phyloP scores from a whole-genome alignment of 2,888 invertebrate species.

The Coenonympha arcania region DNA sequence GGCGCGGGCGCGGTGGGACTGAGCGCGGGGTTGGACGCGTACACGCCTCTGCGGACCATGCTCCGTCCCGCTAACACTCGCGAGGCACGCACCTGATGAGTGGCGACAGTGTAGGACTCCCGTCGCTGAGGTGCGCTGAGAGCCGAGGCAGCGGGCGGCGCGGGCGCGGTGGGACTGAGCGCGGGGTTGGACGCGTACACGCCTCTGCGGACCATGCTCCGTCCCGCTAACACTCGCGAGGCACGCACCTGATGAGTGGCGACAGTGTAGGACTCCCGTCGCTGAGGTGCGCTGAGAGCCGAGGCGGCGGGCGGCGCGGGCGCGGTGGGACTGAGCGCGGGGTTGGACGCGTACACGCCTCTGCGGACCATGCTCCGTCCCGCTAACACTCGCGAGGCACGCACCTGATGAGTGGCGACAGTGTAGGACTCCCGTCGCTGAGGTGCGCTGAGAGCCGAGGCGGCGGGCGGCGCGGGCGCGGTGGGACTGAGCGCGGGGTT shows the following conservation, averaged over 20 bases:
- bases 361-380: slow-evolving; percentile 48
- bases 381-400: slow-evolving; percentile 29
- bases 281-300: slow-evolving; percentile 29
- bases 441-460: slow-evolving; percentile 30
- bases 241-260: background rate
- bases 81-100: background rate
- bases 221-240: slow-evolving; percentile 33
- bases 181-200: slow-evolving; percentile 67
- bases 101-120: slow-evolving; percentile 1
- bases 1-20: no score
- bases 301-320: slow-evolving; percentile 39
- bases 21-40: no score
- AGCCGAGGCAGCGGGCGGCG: slow-evolving; percentile 37
- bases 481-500: no score
- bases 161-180: slow-evolving; percentile 48
- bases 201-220: slow-evolving; percentile 48
- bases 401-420: background rate
- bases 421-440: slow-evolving; percentile 19
- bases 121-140: slow-evolving; percentile 29
- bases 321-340: slow-evolving; percentile 54
- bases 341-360: slow-evolving; percentile 63
- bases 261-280: slow-evolving; percentile 14
- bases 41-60: no score
- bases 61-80: no score
- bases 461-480: slow-evolving; percentile 40